These are phyloP conservation scores for Mythimna vitellina DNA, from an alignment of 2,888 invertebrate genomes.

Conservation along the genomic window DNA sequence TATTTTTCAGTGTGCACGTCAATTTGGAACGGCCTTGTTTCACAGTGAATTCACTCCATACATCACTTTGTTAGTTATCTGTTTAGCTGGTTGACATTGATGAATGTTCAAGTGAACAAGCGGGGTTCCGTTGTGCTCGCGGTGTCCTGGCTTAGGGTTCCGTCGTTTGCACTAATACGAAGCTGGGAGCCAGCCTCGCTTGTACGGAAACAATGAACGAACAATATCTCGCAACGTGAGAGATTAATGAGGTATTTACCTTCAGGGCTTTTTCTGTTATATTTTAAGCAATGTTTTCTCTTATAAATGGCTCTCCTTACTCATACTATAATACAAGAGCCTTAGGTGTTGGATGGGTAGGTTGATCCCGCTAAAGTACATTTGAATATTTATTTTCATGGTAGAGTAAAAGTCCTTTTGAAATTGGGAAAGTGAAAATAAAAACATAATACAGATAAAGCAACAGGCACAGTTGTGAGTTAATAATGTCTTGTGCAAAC, in stretches of 20 bases:
- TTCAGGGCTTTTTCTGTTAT: slow-evolving; percentile 57
- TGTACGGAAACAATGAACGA: slow-evolving; percentile 70
- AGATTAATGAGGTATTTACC: slow-evolving; percentile 67
- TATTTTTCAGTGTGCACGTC: slow-evolving; percentile 67
- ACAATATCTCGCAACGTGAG: slow-evolving; percentile 62
- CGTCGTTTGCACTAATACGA: slow-evolving; percentile 70
- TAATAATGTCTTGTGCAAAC: slow-evolving; percentile 24
- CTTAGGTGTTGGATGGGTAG: slow-evolving; percentile 2
- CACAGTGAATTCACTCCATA: slow-evolving; percentile 81
- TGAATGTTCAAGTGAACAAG: slow-evolving; percentile 79
- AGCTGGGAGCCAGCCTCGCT: slow-evolving; percentile 56
- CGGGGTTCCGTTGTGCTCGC: slow-evolving; percentile 67
- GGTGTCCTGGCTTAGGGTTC: slow-evolving; percentile 67
- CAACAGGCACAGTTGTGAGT: slow-evolving; percentile 18
- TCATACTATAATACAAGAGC: slow-evolving; percentile 20
- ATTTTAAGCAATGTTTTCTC: slow-evolving; percentile 45
- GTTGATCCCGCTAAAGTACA: slow-evolving; percentile 23
- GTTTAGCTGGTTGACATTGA: slow-evolving; percentile 82
- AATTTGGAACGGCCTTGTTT: slow-evolving; percentile 73
- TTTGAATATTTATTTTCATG: slow-evolving; percentile 17
- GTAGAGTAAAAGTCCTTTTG: not conserved
- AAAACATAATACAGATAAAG: not conserved
- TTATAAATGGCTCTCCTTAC: slow-evolving; percentile 38
- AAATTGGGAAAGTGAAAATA: not conserved
- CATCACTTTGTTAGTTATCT: slow-evolving; percentile 85